Base-by-base conservation (phyloP, 2,888 invertebrate species). In the Hyposoter dolosus region DNA sequence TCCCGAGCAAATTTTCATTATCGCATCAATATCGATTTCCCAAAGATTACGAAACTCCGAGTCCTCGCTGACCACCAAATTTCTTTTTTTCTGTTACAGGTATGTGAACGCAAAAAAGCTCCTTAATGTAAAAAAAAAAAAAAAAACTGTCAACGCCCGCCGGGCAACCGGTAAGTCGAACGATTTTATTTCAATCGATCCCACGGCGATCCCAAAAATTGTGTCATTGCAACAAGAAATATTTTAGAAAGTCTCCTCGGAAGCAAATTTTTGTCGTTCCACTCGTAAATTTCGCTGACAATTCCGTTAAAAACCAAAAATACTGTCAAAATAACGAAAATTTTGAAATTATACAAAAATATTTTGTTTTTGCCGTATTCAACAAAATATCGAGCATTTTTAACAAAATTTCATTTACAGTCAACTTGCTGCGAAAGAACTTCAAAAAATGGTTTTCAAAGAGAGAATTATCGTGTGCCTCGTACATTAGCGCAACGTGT, bases 41-140 rank as follows among this genome's bases (percentile, higher is more conserved):
- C 12, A 43, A 66, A 43, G 4, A 66, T 40, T 4, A 69, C 28
- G 4, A 23, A 53, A 40, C 17, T n/a, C n/a, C n/a, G n/a, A n/a
- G n/a, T n/a, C 19, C n/a, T 3, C 35, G 40, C 60, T 83, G 68
- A 85, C 56, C 45, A 68, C 23, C 56, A 12, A 9, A 32, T 76
- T 80, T 74, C 50, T 74, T 60, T 89, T 84, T 90, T 40, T 40
- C 40, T 91, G 91, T 91, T 91, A 6, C 90, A 91, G 91, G 91
- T 91, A 91, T 84, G 91, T 88, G 10, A 60, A 28, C 1, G 72
- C 77, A 75, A 74, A 66, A 79, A 50, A 50, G 28, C 56, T 56
- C 45, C 56, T 66, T 19, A 17, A 40, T 45, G 19, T 35, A 56
- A 43, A 40, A 32, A 50, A 23, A 66, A 72, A 56, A 43, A 40